Evolutionary conservation across 2,888 invertebrate genomes (phyloP).

Genomic region (Chrysolina americana): DNA sequence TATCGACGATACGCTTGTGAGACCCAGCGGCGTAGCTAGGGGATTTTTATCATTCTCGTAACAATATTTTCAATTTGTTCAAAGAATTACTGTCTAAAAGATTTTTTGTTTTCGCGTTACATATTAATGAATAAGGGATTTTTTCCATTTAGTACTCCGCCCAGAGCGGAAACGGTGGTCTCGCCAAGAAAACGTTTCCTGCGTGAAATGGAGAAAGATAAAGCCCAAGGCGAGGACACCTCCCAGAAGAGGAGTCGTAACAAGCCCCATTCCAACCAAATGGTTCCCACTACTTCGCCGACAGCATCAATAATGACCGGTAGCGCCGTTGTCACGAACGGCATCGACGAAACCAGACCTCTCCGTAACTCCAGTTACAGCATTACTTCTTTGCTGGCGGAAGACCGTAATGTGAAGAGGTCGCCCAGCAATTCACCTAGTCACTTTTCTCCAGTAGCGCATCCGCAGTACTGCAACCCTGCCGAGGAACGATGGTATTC

Average conservation of each 20-base stretch:
- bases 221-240: slow-evolving; percentile 57
- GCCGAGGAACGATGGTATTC: slow-evolving; percentile 67
- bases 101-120: background rate
- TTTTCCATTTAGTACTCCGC: slow-evolving; percentile 57
- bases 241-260: slow-evolving; percentile 64
- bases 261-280: slow-evolving; percentile 51
- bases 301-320: slow-evolving; percentile 44
- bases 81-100: too few relatives aligned
- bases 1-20: too few relatives aligned
- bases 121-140: background rate
- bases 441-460: slow-evolving; percentile 65
- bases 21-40: too few relatives aligned
- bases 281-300: slow-evolving; percentile 39
- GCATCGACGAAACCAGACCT: slow-evolving; percentile 56
- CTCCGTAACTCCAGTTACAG: slow-evolving; percentile 80
- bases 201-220: slow-evolving; percentile 79
- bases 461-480: slow-evolving; percentile 70
- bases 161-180: slow-evolving; percentile 73
- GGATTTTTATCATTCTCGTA: too few relatives aligned
- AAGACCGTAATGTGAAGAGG: slow-evolving; percentile 68
- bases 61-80: too few relatives aligned
- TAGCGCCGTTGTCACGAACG: slow-evolving; percentile 56
- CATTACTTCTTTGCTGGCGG: slow-evolving; percentile 86
- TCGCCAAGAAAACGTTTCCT: slow-evolving; percentile 87
- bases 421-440: slow-evolving; percentile 66